Evolutionary conservation across 2,113 vertebrate species (phyloP), one percentile per base, ranked within the genome.

Genomic region (Calyptomena viridis): DNA sequence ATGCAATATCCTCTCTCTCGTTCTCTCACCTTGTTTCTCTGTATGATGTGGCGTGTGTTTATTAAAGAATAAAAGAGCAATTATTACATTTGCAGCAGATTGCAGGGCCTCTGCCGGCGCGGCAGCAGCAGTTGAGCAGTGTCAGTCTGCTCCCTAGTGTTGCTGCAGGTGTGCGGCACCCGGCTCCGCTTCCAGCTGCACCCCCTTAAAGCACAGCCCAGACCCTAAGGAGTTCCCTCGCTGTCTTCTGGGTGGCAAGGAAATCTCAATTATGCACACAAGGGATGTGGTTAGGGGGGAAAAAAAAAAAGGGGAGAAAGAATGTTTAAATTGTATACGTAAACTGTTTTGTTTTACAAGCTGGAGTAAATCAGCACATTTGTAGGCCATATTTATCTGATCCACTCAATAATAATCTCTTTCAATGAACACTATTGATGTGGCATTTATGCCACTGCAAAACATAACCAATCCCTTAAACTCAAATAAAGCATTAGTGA

Each of bases 291-390:
- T 98, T 98, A 93, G 63, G 97, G 96, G 95, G 67, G 1, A 63
- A 92, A n/a, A 56, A 59, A 60, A 30, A 62, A 60, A 95, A 96
- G 64, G 16, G 94, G 87, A 94, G 96, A 97, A 97, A 97, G 98
- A 97, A 98, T 96, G 97, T 97, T 97, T 97, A 97, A 97, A 97
- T 98, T 98, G 98, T 98, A 94, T 97, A 97, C 95, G 97, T 98
- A 98, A 98, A 98, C 96, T 97, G 97, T 98, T 98, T 97, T 97
- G 97, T 95, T 98, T 97, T 97, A 97, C 97, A 97, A 97, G 97
- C 97, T 95, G 97, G 97, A 95, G 96, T 95, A 97, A 98, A 97
- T 97, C 97, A 97, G 97, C 97, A 97, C 97, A 97, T 98, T 97
- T 96, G 98, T 96, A 96, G 93, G 84, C 97, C 96, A 94, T 87